Evolutionary conservation across 2,888 invertebrate species (phyloP).

Genomic region (Cerceris ruficornis): DNA sequence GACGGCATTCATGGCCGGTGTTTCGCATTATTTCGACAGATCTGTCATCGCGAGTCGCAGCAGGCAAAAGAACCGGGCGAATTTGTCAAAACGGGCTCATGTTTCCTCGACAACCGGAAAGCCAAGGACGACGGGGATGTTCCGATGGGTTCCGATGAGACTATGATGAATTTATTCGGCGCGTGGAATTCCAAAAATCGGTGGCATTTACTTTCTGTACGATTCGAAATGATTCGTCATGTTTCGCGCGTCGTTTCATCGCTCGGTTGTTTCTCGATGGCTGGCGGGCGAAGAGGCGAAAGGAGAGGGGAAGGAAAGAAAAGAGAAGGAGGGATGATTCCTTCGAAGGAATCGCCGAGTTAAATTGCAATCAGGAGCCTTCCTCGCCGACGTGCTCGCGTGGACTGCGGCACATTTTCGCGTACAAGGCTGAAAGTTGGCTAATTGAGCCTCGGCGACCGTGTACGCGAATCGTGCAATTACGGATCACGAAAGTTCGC

Average conservation of each 20-base stretch:
- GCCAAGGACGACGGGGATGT: background rate
- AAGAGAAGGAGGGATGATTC: background rate
- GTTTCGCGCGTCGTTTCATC: conserved; percentile 30
- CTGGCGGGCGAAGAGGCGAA: too few relatives aligned
- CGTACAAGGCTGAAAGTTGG: conserved; percentile 37
- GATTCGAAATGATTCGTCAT: conserved; percentile 25
- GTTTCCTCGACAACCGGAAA: background rate
- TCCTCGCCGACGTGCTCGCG: conserved; percentile 32
- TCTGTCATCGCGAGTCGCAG: conserved; percentile 32
- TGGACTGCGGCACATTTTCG: conserved; percentile 52
- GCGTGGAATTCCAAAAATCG: conserved; percentile 23
- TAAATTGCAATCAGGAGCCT: conserved; percentile 12
- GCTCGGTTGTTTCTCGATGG: conserved; percentile 46
- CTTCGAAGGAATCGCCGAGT: background rate
- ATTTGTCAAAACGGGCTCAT: conserved; percentile 22
- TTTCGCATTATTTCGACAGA: conserved; percentile 65
- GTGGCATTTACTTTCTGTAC: conserved; percentile 17
- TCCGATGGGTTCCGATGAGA: background rate
- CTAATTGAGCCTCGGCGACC: conserved; percentile 71
- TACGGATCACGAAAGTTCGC: conserved; percentile 59
- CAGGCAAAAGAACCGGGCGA: conserved; percentile 20
- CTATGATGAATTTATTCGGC: conserved; percentile 30
- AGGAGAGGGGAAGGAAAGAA: background rate
- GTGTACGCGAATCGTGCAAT: conserved; percentile 66
- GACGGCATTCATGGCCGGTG: conserved; percentile 67